Conservation (phyloP, 2,797 vertebrate genomes). For the Liparis tanakae region DNA sequence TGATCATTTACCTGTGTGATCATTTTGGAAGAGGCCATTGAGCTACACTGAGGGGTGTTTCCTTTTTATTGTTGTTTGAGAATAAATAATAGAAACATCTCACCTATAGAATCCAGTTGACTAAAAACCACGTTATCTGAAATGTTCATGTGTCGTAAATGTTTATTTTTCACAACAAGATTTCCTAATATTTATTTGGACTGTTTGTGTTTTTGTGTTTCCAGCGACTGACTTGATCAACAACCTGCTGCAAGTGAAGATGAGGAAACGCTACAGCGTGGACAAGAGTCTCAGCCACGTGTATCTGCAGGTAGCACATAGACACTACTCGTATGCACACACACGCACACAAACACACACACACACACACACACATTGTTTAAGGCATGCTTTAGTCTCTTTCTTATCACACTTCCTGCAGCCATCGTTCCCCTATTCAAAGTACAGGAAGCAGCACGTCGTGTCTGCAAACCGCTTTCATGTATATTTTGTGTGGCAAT, state of each 20-base stretch:
- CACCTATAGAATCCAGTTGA: not conserved
- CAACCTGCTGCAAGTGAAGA: constrained; percentile 94
- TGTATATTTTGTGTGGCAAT: constrained; percentile 10
- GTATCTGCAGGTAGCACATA: constrained; percentile 88
- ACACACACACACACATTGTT: not conserved
- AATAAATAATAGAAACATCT: not conserved
- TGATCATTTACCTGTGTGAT: too few species aligned
- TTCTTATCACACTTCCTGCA: not conserved
- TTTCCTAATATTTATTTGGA: not conserved
- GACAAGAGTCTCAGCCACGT: constrained; percentile 93
- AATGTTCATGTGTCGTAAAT: not conserved
- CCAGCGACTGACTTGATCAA: constrained; percentile 92
- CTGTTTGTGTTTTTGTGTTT: constrained; percentile 37
- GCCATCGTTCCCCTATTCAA: not conserved
- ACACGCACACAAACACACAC: not conserved
- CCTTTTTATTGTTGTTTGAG: too few species aligned
- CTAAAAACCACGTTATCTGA: not conserved
- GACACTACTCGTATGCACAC: not conserved
- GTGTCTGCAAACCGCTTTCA: not conserved
- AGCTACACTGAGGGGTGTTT: not conserved
- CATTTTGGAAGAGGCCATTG: not conserved
- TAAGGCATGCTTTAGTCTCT: not conserved
- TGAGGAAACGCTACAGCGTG: constrained; percentile 94
- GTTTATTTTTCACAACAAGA: not conserved
- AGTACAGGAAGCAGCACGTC: not conserved